A percentile compares a stretch with the other conserved stretches of the same genome.
Conservation (phyloP, 2,113 vertebrate genomes). For the Ginglymostoma cirratum region DNA sequence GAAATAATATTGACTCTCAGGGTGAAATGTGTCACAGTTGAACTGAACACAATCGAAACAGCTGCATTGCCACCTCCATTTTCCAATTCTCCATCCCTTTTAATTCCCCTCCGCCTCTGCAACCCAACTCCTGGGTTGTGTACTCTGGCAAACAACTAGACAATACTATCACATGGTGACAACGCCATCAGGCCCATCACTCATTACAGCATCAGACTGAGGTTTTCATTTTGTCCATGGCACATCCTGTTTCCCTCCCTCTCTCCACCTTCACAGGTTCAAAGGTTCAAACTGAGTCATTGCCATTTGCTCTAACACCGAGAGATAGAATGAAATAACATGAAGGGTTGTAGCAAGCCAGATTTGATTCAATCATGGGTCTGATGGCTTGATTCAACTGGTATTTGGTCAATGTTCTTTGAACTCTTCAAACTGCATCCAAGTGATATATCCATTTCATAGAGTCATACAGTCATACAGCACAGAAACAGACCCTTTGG, state of each 20-base stretch:
- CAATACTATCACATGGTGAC: background rate
- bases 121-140: background rate
- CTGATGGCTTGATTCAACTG: background rate
- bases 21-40: background rate
- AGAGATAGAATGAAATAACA: background rate
- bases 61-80: background rate
- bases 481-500: too few species aligned
- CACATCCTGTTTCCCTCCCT: background rate
- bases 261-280: background rate
- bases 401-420: background rate
- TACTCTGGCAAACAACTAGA: background rate
- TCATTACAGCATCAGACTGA: background rate
- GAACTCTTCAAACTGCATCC: background rate
- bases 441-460: background rate
- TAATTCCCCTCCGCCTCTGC: too few species aligned
- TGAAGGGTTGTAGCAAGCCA: background rate
- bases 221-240: background rate
- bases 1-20: background rate
- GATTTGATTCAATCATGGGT: background rate
- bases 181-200: background rate
- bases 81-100: background rate
- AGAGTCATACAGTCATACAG: too few species aligned
- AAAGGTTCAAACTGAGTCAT: background rate
- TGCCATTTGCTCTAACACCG: background rate
- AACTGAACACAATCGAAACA: background rate